Base-by-base conservation (phyloP, 2,797 vertebrate genomes). In the Setipinna tenuifilis region DNA sequence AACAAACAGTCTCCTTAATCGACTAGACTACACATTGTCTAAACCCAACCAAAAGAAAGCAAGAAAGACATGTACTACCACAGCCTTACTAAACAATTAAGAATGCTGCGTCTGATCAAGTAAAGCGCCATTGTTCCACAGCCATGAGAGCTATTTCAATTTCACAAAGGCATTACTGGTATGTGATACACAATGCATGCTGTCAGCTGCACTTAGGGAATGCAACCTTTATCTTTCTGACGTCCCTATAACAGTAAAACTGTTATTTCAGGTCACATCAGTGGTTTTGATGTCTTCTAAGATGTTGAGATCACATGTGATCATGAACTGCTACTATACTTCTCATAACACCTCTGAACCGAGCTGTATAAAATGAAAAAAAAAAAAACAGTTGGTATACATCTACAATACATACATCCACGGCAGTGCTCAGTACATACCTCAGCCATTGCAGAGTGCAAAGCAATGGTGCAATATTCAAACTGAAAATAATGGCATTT, bases 1-100 rank as follows among this genome's bases (percentile, higher is more conserved):
- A 82, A 50, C 81, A n/a, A n/a, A 58, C n/a, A 62, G 81, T 83
- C 82, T 46, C 44, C 68, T 35, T 44, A 28, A 83, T 61, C 21
- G 44, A 41, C 61, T 28, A 65, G 6, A 28, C 65, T 31, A 17
- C 68, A 35, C 68, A 75, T 75, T 31, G 41, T 6, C 58, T 59
- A 12, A 41, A 75, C 31, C 31, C 68, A 7, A 35, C 25, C 65
- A 28, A 71, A 31, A 16, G 25, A 25, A 71, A 71, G n/a, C 14
- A 3, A 75, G 31, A 59, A 59, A 21, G 31, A 17, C 12, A 19
- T 41, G 35, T 41, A 41, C 68, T 75, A 41, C 68, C 28, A 75
- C 28, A 17, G 68, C 31, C 28, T 75, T 12, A 35, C 35, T 19
- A 78, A 78, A 44, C 71, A 78, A 21, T 44, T 35, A 78, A 44